These are phyloP conservation scores for Isurus oxyrinchus DNA, from an alignment of 2,113 vertebrate genomes.

Conservation along the genomic window DNA sequence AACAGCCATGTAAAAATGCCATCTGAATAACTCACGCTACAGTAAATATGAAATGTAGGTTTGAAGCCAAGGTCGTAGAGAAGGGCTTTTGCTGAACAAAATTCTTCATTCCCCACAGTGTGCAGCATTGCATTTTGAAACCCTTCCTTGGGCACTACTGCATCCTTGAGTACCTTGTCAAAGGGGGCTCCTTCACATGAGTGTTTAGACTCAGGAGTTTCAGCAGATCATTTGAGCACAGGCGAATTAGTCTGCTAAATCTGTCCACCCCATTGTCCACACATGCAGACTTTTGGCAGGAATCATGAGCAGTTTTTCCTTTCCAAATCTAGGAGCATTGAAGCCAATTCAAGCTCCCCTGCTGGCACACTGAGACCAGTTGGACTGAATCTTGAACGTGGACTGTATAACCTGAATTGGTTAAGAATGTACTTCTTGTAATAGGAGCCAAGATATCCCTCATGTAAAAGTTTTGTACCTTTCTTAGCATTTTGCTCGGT, in stretches of 20 bases:
- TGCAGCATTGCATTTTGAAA: neutral
- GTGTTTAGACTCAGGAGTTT: neutral
- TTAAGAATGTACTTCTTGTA: neutral
- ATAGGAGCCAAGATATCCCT: neutral
- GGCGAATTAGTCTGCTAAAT: neutral
- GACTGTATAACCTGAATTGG: neutral
- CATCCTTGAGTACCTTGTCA: neutral
- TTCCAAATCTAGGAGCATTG: neutral
- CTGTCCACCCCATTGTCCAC: too few relatives aligned
- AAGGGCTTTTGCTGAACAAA: neutral
- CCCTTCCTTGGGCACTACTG: neutral
- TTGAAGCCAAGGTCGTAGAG: neutral
- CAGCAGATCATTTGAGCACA: neutral
- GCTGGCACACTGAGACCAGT: neutral
- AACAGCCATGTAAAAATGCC: neutral
- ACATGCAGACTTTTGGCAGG: too few relatives aligned
- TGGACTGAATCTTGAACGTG: neutral
- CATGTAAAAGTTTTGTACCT: constrained; percentile 26
- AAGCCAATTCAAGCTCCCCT: neutral
- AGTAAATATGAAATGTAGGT: neutral
- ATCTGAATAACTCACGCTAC: neutral
- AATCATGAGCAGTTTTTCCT: neutral
- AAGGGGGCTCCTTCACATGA: neutral
- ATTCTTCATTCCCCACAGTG: neutral
- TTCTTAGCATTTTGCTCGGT: neutral